Percentiles rank a stretch among this genome's conserved stretches.
These are phyloP conservation scores for Megamerina dolium DNA, from an alignment of 2,888 invertebrate species.

Conservation along the genomic window DNA sequence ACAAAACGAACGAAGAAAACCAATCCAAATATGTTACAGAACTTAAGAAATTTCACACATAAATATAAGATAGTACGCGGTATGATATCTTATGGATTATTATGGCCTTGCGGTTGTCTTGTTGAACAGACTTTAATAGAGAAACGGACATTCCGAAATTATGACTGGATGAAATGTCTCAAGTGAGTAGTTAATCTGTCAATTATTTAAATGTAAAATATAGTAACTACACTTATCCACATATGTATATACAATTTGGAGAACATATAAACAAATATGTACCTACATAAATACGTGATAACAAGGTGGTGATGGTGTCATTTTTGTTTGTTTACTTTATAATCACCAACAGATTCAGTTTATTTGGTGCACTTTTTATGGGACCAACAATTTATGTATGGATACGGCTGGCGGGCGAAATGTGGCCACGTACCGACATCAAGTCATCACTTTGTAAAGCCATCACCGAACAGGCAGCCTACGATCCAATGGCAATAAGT, in stretches of 20 bases:
- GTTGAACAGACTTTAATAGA: conserved; percentile 54
- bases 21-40: conserved; percentile 42
- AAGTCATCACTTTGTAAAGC: conserved; percentile 49
- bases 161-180: conserved; percentile 55
- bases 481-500: conserved; percentile 56
- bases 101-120: conserved; percentile 57
- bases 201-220: too few species aligned
- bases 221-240: too few species aligned
- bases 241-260: too few species aligned
- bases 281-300: too few species aligned
- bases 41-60: conserved; percentile 48
- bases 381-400: conserved; percentile 65
- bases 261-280: too few species aligned
- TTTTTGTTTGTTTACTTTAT: conserved; percentile 1
- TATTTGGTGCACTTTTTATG: conserved; percentile 61
- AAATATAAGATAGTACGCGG: conserved; percentile 55
- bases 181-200: conserved; percentile 44
- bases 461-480: conserved; percentile 55
- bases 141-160: conserved; percentile 51
- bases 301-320: too few species aligned
- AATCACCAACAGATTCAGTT: conserved; percentile 53
- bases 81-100: conserved; percentile 55
- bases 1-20: too few species aligned
- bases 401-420: conserved; percentile 57
- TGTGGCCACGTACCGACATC: conserved; percentile 48